Evolutionary conservation across 2,113 vertebrate species (phyloP).

Genomic region (Trichomycterus rosablanca): DNA sequence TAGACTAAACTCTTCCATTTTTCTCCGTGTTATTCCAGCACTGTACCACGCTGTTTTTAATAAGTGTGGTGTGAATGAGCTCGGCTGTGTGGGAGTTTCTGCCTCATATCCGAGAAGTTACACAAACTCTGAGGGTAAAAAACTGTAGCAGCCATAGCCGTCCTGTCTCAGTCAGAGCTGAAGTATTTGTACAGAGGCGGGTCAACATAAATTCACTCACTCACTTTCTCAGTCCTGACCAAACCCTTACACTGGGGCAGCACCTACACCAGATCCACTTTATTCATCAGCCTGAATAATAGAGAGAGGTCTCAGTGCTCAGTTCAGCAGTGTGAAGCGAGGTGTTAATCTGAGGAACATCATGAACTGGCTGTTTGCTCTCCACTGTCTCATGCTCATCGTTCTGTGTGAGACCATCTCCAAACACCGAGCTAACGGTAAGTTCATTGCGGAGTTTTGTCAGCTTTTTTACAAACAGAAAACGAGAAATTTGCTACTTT

Average conservation of each 20-base stretch:
- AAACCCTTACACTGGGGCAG: constrained; percentile 54
- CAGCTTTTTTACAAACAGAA: too few relatives aligned
- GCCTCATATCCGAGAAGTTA: constrained; percentile 69
- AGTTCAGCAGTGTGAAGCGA: constrained; percentile 29
- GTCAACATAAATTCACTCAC: constrained; percentile 62
- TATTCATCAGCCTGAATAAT: constrained; percentile 42
- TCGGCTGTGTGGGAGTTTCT: constrained; percentile 40
- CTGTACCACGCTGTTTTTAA: constrained; percentile 13
- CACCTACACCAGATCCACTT: constrained; percentile 35
- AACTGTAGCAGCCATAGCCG: constrained; percentile 14
- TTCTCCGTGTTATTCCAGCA: constrained; percentile 2
- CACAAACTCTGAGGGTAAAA: constrained; percentile 59
- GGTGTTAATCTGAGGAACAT: constrained; percentile 27
- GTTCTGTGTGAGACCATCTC: constrained; percentile 54
- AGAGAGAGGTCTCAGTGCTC: constrained; percentile 33
- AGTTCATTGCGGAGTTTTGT: too few relatives aligned
- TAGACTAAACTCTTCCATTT: constrained; percentile 12
- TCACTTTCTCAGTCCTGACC: constrained; percentile 25
- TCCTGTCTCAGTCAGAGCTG: constrained; percentile 56
- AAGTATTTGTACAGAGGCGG: constrained; percentile 78
- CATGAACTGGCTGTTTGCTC: constrained; percentile 53
- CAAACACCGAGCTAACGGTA: constrained; percentile 61
- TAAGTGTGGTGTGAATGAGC: constrained; percentile 31
- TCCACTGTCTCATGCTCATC: constrained; percentile 54
- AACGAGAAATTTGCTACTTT: too few relatives aligned